Base-by-base conservation (phyloP, 1,140 invertebrate species). In the Caenorhabditis brenneri region DNA sequence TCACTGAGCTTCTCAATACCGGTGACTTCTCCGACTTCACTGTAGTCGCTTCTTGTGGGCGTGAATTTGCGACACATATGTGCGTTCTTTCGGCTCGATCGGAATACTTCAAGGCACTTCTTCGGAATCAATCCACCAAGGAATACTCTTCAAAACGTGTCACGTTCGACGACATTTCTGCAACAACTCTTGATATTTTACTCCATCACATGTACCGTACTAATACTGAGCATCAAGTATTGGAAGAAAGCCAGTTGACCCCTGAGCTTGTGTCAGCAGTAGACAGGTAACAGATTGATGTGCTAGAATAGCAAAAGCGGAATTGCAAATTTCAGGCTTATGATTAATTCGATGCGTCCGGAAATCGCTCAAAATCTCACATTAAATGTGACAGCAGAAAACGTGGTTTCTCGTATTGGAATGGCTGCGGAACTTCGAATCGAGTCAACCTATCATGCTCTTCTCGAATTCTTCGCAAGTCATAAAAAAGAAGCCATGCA, bases 51-150 rank as follows among this genome's bases (percentile, higher is more conserved):
- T 69, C 80, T 15, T 31, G 55, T 55, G 82, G 31, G 10, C 55
- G 74, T 3, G 79, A 83, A 24, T 84, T 90, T 46, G 60, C 74
- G 19, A 82, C 79, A 48, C 89, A 90, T 53, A 90, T 87, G 58
- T 78, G 48, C 36, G 86, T 90, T 15, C 83, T 90, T 5, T 82
- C 87, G 0, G 86, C 89, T 19, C 82, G 89, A 12, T 89, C 88
- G n/a, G 84, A 84, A 12, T 88, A 90, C 7, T 90, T 90, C 79
- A 58, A 78, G 31, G 85, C 74, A 15, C 88, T 90, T 87, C 88
- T 42, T 55, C 83, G 53, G 33, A 81, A 27, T 46, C 19, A 39
- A 24, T 84, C 33, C 0, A 48, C 78, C 7, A 42, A 2, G 5
- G 36, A 42, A n/a, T 49, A 31, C 19, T 9, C 16, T 46, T 84